Evolutionary conservation across 2,888 invertebrate species (phyloP).

Genomic region (Chalcis sispes): DNA sequence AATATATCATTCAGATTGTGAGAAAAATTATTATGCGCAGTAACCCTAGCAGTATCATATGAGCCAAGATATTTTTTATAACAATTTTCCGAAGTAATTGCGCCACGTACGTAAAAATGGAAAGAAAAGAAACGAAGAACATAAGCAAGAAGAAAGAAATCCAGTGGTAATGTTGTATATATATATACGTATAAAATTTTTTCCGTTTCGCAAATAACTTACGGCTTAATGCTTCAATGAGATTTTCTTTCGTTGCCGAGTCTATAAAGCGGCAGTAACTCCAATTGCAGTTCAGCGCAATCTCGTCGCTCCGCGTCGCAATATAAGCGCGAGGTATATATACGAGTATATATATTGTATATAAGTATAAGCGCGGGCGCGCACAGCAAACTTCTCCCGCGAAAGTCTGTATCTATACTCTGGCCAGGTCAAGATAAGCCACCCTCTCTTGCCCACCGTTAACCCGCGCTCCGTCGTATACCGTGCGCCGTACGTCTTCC

Average conservation of each 20-base stretch:
- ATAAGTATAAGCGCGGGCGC: no score
- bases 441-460: conserved; percentile 61
- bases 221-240: conserved; percentile 40
- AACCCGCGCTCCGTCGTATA: no score
- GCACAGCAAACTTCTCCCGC: conserved; percentile 61
- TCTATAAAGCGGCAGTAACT: no score
- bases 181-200: conserved; percentile 23
- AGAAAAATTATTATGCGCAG: no score
- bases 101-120: not conserved
- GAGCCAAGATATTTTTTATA: no score
- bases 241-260: conserved; percentile 18
- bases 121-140: not conserved
- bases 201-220: conserved; percentile 26
- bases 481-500: no score
- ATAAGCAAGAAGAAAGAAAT: not conserved
- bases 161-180: conserved; percentile 14
- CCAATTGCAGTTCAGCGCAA: conserved; percentile 52
- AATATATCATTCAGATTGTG: no score
- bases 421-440: conserved; percentile 71
- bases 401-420: conserved; percentile 59
- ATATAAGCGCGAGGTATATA: no score
- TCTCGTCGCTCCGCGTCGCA: conserved; percentile 52
- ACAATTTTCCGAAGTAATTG: no score
- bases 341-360: no score
- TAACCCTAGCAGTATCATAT: no score